Percentiles rank a stretch among this genome's conserved stretches.
These are phyloP conservation scores for Apotomis turbidana DNA, from an alignment of 2,888 invertebrate species.

Conservation along the genomic window DNA sequence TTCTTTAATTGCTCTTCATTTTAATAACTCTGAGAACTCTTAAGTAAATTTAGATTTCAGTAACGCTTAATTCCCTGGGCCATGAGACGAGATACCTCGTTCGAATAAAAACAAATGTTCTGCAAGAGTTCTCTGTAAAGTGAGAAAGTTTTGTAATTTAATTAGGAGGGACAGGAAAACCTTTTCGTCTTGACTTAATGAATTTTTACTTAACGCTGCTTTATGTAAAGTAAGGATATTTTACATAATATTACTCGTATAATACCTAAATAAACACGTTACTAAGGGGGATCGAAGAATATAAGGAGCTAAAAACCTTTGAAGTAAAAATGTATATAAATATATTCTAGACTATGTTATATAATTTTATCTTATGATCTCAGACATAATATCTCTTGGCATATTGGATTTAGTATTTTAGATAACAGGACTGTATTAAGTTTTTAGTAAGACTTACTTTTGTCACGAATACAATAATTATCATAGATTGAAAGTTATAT, in stretches of 20 bases:
- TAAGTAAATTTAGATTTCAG: constrained; percentile 12
- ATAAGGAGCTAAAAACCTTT: constrained; percentile 22
- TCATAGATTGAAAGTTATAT: too few relatives aligned
- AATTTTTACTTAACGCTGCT: constrained; percentile 19
- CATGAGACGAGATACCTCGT: constrained; percentile 28
- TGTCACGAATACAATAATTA: too few relatives aligned
- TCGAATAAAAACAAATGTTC: constrained; percentile 35
- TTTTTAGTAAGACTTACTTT: too few relatives aligned
- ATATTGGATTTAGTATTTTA: background rate
- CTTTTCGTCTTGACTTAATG: constrained; percentile 32
- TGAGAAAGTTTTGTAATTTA: constrained; percentile 22
- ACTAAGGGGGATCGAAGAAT: constrained; percentile 23
- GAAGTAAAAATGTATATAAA: constrained; percentile 30
- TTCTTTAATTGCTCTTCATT: constrained; percentile 24
- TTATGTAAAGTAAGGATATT: constrained; percentile 20
- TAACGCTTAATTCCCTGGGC: constrained; percentile 20
- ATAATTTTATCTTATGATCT: background rate
- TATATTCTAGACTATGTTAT: constrained; percentile 13
- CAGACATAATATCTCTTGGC: background rate
- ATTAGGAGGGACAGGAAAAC: constrained; percentile 25
- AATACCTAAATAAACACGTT: constrained; percentile 35
- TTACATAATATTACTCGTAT: constrained; percentile 17
- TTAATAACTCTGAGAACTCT: constrained; percentile 26
- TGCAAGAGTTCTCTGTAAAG: constrained; percentile 11
- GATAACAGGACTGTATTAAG: too few relatives aligned